Evolutionary conservation across 92 coral and sea anemone species (phyloP).

Genomic region (Desmophyllum pertusum): DNA sequence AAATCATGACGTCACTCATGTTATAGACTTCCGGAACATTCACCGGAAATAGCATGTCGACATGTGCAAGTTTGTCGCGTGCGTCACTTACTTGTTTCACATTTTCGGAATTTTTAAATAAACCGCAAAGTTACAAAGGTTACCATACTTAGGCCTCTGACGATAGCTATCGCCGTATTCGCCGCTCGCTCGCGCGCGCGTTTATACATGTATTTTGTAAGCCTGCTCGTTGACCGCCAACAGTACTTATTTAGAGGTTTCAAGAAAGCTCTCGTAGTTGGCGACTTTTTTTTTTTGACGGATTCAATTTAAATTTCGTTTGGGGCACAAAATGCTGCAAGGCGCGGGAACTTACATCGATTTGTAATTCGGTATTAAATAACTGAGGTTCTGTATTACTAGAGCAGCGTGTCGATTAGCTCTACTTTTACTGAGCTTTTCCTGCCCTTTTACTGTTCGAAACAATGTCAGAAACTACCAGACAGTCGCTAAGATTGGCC

Average conservation of each 20-base stretch:
- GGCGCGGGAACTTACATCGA: no score
- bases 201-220: no score
- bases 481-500: no score
- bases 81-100: not conserved
- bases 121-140: not conserved
- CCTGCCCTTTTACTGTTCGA: no score
- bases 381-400: no score
- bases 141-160: not conserved
- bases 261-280: not conserved
- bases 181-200: not conserved
- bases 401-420: no score
- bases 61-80: not conserved
- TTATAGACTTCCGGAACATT: not conserved
- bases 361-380: no score
- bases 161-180: not conserved
- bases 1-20: constrained; percentile 10
- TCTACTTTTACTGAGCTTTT: no score
- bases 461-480: no score
- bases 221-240: not conserved
- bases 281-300: not conserved
- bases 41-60: constrained; percentile 30
- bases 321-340: no score
- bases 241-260: not conserved
- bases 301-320: not conserved
- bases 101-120: not conserved